These are phyloP conservation scores for Hemicentrotus pulcherrimus DNA, from an alignment of 35 echinoderm and acorn worm species.

Conservation along the genomic window DNA sequence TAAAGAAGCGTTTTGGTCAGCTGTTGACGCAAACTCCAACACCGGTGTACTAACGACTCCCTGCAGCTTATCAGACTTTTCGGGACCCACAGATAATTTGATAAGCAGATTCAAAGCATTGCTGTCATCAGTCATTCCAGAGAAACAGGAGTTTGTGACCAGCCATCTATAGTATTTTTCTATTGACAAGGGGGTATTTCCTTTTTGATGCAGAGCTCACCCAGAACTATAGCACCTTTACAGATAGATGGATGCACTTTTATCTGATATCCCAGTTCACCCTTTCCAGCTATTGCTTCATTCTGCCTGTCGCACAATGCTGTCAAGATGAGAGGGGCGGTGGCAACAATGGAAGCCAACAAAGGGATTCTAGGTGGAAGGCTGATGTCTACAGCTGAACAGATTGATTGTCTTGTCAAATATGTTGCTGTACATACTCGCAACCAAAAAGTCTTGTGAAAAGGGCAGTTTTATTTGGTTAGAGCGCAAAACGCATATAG, in stretches of 20 bases:
- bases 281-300: neutral
- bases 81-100: neutral
- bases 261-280: neutral
- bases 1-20: slow-evolving; percentile 95
- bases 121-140: too few species aligned
- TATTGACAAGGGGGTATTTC: neutral
- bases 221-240: neutral
- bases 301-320: neutral
- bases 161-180: neutral
- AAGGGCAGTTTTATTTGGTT: too few species aligned
- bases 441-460: too few species aligned
- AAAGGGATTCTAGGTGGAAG: too few species aligned
- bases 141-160: neutral
- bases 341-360: too few species aligned
- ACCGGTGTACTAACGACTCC: slow-evolving; percentile 64
- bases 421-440: too few species aligned
- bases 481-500: too few species aligned
- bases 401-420: too few species aligned
- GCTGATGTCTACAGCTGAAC: too few species aligned
- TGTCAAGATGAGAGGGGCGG: neutral
- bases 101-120: neutral
- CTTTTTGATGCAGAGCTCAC: neutral
- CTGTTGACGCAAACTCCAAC: slow-evolving; percentile 86
- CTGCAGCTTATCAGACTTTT: neutral
- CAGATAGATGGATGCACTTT: neutral